Conservation (phyloP, 2,888 invertebrate species). For the Spicauda simplicius region DNA sequence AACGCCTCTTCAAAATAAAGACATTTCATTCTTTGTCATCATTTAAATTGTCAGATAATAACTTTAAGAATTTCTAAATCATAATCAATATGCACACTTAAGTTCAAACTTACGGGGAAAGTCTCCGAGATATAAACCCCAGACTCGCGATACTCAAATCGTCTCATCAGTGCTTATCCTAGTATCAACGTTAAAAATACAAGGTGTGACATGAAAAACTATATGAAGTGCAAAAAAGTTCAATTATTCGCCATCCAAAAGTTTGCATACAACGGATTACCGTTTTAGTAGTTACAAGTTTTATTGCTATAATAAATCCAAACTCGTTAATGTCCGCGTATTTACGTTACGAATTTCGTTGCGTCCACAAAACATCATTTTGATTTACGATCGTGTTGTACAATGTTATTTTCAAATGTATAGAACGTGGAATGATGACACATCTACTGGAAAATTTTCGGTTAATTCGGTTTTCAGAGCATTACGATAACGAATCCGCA, state of each 20-base stretch:
- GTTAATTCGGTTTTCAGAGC: neutral
- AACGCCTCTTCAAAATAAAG: too few relatives aligned
- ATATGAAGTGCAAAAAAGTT: neutral
- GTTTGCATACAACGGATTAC: neutral
- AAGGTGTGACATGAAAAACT: neutral
- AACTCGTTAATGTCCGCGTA: constrained; percentile 34
- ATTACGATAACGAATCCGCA: too few relatives aligned
- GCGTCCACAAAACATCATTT: constrained; percentile 2
- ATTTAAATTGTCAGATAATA: too few relatives aligned
- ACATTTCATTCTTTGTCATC: too few relatives aligned
- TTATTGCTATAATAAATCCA: constrained; percentile 45
- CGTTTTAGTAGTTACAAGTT: constrained; percentile 37
- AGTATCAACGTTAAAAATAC: neutral
- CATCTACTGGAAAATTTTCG: neutral
- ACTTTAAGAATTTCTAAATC: too few relatives aligned
- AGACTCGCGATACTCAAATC: too few relatives aligned
- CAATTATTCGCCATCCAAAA: neutral
- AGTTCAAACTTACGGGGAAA: too few relatives aligned
- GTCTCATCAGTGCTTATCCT: too few relatives aligned
- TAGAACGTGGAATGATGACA: neutral
- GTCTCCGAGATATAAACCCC: too few relatives aligned
- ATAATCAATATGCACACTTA: too few relatives aligned
- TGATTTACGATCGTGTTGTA: neutral
- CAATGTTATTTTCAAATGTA: neutral
- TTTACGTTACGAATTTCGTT: constrained; percentile 5